A percentile compares a stretch with the other conserved stretches of the same genome.
Evolutionary conservation across 2,113 vertebrate genomes (phyloP).

Genomic region (Laterallus jamaicensis): DNA sequence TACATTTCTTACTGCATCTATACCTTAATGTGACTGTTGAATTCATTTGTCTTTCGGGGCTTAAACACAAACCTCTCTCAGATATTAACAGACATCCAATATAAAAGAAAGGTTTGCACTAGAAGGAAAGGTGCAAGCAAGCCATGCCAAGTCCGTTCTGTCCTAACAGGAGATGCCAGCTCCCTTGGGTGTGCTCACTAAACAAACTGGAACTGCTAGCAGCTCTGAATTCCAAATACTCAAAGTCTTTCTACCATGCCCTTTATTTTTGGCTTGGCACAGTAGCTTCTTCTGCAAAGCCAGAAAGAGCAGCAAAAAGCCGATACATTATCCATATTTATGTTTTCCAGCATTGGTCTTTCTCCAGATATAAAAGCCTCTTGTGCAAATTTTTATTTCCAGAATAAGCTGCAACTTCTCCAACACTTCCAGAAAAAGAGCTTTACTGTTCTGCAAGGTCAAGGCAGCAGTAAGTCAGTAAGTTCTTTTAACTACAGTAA

Average conservation of each 20-base stretch:
- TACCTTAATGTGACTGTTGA: background rate
- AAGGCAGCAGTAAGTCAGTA: background rate
- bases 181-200: background rate
- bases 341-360: background rate
- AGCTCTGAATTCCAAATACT: background rate
- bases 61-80: background rate
- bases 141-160: background rate
- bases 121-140: background rate
- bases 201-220: background rate
- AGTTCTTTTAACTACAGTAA: background rate
- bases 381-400: background rate
- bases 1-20: background rate
- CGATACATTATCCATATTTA: conserved; percentile 24
- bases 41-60: background rate
- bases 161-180: background rate
- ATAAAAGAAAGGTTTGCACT: background rate
- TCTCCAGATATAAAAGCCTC: background rate
- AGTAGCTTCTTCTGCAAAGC: background rate
- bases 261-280: background rate
- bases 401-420: background rate
- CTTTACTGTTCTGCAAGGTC: background rate
- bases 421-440: background rate
- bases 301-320: background rate
- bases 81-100: background rate
- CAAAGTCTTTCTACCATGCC: background rate